Evolutionary conservation across 2,113 vertebrate species (phyloP).

Genomic region (Delphinus delphis): DNA sequence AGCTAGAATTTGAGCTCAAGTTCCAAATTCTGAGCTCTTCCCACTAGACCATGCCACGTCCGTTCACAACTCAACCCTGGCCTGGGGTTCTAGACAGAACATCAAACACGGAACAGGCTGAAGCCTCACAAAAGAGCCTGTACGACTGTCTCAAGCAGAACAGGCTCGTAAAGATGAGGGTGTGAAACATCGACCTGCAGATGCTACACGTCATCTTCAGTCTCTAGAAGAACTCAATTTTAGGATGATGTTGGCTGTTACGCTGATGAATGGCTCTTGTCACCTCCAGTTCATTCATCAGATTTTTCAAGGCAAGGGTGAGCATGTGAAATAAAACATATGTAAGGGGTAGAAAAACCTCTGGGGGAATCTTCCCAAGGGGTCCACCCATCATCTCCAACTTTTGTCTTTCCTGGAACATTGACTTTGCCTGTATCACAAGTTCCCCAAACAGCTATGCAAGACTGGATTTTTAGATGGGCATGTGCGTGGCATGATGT

Average conservation of each 20-base stretch:
- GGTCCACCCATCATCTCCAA: not conserved
- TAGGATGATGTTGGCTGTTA: conserved; percentile 10
- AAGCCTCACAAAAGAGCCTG: not conserved
- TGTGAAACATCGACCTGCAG: conserved; percentile 36
- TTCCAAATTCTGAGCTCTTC: conserved; percentile 26
- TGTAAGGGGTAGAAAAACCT: not conserved
- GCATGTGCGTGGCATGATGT: not conserved
- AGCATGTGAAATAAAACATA: not conserved
- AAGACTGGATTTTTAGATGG: not conserved
- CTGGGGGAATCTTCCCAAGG: not conserved
- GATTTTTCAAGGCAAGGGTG: conserved; percentile 25
- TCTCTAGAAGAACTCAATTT: conserved; percentile 45
- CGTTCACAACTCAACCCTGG: not conserved
- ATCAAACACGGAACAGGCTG: not conserved
- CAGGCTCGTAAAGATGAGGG: not conserved
- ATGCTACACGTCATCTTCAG: conserved; percentile 10
- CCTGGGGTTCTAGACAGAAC: not conserved
- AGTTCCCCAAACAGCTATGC: not conserved
- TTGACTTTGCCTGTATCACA: not conserved
- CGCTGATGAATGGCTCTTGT: conserved; percentile 41
- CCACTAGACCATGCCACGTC: not conserved
- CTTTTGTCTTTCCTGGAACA: not conserved
- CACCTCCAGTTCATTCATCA: conserved; percentile 22
- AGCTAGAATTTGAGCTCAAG: conserved; percentile 45
- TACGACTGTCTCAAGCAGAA: not conserved